Conservation (phyloP, 2,113 vertebrate genomes). For the Varanus salvator region DNA sequence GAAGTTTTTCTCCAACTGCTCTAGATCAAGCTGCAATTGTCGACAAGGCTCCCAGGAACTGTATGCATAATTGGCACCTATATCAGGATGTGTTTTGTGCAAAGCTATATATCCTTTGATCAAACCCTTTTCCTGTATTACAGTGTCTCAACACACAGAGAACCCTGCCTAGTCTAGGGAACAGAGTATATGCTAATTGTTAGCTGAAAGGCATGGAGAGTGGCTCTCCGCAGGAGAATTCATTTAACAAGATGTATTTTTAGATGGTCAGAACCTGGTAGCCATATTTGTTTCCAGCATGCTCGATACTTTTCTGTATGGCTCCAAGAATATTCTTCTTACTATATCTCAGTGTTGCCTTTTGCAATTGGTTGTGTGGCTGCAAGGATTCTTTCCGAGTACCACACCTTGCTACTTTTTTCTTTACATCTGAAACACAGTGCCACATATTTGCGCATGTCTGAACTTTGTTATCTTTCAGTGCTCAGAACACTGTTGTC, state of each 20-base stretch:
- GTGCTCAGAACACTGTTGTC: constrained; percentile 35
- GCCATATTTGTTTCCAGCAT: too few species aligned
- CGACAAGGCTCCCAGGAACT: not conserved
- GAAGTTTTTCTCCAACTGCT: not conserved
- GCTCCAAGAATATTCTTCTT: not conserved
- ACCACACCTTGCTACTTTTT: constrained; percentile 19
- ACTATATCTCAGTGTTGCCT: too few species aligned
- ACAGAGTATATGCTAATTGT: not conserved
- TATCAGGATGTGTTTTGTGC: not conserved
- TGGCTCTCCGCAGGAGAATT: too few species aligned
- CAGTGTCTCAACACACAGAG: not conserved
- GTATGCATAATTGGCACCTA: not conserved
- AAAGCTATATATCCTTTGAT: not conserved
- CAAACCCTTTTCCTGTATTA: too few species aligned
- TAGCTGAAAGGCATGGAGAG: not conserved
- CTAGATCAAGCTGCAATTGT: not conserved
- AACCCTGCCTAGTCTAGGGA: not conserved
- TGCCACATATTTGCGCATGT: constrained; percentile 9
- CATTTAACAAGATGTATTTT: too few species aligned
- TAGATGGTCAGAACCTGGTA: too few species aligned
- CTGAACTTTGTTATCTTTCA: constrained; percentile 24
- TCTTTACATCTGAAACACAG: constrained; percentile 16
- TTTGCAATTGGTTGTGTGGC: constrained; percentile 4
- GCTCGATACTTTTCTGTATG: too few species aligned
- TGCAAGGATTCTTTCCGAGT: constrained; percentile 11